Percentiles rank a stretch among this genome's conserved stretches.
Conservation (phyloP, 1,140 invertebrate genomes). For the Listronotus oregonensis region DNA sequence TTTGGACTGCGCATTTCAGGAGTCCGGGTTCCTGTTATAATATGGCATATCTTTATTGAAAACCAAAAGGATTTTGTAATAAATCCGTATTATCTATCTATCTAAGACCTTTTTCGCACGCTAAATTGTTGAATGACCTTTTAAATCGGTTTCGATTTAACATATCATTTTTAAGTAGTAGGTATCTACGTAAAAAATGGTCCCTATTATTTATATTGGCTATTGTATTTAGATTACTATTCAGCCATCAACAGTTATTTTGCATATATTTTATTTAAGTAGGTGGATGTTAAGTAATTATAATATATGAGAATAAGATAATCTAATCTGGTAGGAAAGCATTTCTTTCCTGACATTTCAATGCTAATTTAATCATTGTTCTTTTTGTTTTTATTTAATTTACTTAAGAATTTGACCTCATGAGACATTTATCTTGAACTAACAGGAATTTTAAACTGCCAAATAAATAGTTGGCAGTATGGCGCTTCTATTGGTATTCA, state of each 20-base stretch:
- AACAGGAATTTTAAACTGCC: conserved; percentile 14
- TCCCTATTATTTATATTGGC: conserved; percentile 8
- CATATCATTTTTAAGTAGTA: too few relatives aligned
- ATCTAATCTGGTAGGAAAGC: background rate
- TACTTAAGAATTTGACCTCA: conserved; percentile 22
- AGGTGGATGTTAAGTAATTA: background rate
- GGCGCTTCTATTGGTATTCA: background rate
- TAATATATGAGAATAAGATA: conserved; percentile 5
- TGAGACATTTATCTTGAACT: background rate
- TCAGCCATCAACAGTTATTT: conserved; percentile 1
- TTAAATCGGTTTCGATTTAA: too few relatives aligned
- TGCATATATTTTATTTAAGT: conserved; percentile 1
- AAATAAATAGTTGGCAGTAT: conserved; percentile 7
- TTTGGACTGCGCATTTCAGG: too few relatives aligned
- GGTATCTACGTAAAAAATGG: too few relatives aligned
- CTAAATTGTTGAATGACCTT: too few relatives aligned
- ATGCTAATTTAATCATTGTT: conserved; percentile 30
- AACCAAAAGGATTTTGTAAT: too few relatives aligned
- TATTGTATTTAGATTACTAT: conserved; percentile 15
- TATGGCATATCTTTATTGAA: too few relatives aligned
- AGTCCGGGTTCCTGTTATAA: too few relatives aligned
- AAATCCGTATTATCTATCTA: too few relatives aligned
- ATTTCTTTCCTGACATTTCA: conserved; percentile 24
- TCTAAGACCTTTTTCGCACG: too few relatives aligned
- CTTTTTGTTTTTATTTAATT: conserved; percentile 18